Conservation (phyloP, 2,888 invertebrate genomes). For the Gymnocheta viridis region DNA sequence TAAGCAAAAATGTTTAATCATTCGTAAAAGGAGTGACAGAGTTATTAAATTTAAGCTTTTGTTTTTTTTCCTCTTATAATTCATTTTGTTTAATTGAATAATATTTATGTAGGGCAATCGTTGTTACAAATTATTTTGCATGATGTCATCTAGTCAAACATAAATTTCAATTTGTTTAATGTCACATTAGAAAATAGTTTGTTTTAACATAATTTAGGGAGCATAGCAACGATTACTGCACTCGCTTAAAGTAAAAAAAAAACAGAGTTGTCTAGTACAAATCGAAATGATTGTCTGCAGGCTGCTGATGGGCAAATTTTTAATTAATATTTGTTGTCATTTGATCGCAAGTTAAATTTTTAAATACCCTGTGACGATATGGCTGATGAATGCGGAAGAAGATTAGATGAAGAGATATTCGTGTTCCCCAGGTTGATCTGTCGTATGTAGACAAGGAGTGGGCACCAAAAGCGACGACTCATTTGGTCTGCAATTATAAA, state of each 20-base stretch:
- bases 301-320: too few species aligned
- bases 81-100: slow-evolving; percentile 9
- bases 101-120: not conserved
- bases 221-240: not conserved
- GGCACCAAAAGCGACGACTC: too few species aligned
- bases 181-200: not conserved
- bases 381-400: too few species aligned
- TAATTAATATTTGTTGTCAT: too few species aligned
- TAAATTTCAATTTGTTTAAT: not conserved
- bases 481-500: too few species aligned
- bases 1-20: slow-evolving; percentile 4
- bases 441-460: too few species aligned
- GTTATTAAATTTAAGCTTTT: not conserved
- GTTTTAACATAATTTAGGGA: not conserved
- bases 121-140: not conserved
- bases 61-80: not conserved
- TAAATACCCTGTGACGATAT: too few species aligned
- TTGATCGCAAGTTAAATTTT: too few species aligned
- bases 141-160: slow-evolving; percentile 4
- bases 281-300: too few species aligned
- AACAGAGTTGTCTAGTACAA: not conserved
- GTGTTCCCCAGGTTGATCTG: too few species aligned
- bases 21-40: slow-evolving; percentile 26
- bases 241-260: not conserved
- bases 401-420: too few species aligned